These are phyloP conservation scores for Crossaster papposus DNA, from an alignment of 53 echinoderm and acorn worm species.

Conservation along the genomic window DNA sequence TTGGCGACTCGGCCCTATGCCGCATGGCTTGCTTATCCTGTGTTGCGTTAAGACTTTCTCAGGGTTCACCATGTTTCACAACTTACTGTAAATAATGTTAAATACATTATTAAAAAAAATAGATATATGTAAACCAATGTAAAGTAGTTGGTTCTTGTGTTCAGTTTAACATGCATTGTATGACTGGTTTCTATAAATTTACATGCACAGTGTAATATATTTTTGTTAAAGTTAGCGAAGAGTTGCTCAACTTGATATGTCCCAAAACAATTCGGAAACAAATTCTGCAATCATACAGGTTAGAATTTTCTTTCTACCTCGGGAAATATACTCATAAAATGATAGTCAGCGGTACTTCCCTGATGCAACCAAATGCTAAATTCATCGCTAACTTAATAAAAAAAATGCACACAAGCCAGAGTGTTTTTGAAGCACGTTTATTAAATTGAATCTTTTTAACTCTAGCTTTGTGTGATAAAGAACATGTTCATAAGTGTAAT, in stretches of 20 bases:
- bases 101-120: background rate
- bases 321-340: too few species aligned
- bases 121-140: conserved; percentile 37
- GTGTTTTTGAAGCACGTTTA: conserved; percentile 60
- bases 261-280: too few species aligned
- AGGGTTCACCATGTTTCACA: conserved; percentile 44
- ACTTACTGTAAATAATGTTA: conserved; percentile 55
- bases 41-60: conserved; percentile 56
- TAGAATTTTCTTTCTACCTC: too few species aligned
- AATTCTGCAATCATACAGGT: too few species aligned
- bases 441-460: conserved; percentile 33
- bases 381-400: conserved; percentile 23
- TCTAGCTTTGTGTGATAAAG: conserved; percentile 61
- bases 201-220: background rate
- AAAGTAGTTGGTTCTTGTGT: conserved; percentile 53
- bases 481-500: conserved; percentile 54
- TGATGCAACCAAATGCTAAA: background rate
- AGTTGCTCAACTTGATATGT: background rate
- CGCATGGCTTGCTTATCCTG: conserved; percentile 31
- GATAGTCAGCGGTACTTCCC: background rate
- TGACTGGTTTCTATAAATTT: conserved; percentile 20
- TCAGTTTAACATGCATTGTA: background rate
- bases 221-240: conserved; percentile 36
- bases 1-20: conserved; percentile 11
- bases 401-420: background rate